Evolutionary conservation across 2,113 vertebrate genomes (phyloP).

Genomic region (Ophiodon elongatus): DNA sequence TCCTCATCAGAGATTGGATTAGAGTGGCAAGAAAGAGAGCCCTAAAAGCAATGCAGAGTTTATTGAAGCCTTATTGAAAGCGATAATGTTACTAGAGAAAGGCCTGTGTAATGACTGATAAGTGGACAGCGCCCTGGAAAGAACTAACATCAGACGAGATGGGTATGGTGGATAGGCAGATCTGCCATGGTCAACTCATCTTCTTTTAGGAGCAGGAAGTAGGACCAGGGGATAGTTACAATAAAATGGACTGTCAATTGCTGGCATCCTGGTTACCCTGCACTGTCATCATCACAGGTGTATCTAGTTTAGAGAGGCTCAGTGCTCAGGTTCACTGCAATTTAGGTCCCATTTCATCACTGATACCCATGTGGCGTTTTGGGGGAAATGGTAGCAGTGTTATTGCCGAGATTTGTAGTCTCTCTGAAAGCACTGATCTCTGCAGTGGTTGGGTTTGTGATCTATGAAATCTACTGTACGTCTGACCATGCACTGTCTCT

Average conservation of each 20-base stretch:
- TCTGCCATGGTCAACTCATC: conserved; percentile 66
- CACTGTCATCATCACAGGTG: conserved; percentile 64
- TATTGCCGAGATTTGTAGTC: conserved; percentile 43
- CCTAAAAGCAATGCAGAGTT: conserved; percentile 81
- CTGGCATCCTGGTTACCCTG: conserved; percentile 43
- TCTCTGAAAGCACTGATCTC: conserved; percentile 25
- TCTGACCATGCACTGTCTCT: conserved; percentile 26
- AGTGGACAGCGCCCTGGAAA: conserved; percentile 74
- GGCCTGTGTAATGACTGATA: conserved; percentile 76
- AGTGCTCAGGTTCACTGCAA: conserved; percentile 55
- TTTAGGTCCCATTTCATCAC: conserved; percentile 65
- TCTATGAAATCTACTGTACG: conserved; percentile 29
- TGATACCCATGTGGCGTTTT: conserved; percentile 62
- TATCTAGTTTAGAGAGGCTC: conserved; percentile 36
- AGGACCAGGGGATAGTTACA: conserved; percentile 22
- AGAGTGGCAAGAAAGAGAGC: conserved; percentile 78
- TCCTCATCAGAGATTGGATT: conserved; percentile 84
- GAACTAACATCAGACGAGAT: conserved; percentile 63
- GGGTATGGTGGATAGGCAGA: conserved; percentile 57
- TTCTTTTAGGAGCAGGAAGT: conserved; percentile 60
- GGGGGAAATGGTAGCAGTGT: conserved; percentile 30
- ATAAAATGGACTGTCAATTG: conserved; percentile 50
- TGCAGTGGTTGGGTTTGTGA: conserved; percentile 7
- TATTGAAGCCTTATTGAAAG: conserved; percentile 85
- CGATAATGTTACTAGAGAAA: conserved; percentile 82